Evolutionary conservation across 2,797 vertebrate species (phyloP), one percentile per base, ranked within the genome.

Genomic region (Peromyscus aztecus): DNA sequence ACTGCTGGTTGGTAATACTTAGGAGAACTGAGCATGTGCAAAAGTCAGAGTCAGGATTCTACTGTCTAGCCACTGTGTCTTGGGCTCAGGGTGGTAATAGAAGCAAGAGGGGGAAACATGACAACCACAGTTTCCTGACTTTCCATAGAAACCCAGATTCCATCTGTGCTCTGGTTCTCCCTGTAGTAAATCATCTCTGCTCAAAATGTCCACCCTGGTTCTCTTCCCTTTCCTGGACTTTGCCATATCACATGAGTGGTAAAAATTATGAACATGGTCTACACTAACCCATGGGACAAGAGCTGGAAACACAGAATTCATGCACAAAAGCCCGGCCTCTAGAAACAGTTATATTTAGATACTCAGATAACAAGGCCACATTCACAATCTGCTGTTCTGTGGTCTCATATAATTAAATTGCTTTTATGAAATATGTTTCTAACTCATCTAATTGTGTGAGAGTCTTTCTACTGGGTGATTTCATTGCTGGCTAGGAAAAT

Each of bases 361-460:
- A 55, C 63, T 67, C 89, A 91, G 52, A 24, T 52, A 37, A 78
- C 7, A 34, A 52, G 76, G 46, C 46, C 46, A 49, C 29, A 52
- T 49, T 52, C 29, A 31, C 16, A 19, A 49, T 78, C 46, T 78
- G 29, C 16, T 49, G 29, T 16, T 89, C 89, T 85, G 4, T 91
- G 63, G 82, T 78, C 37, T 89, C 83, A 76, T 49, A 89, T 71
- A 52, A 92, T 87, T 61, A 67, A 63, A 77, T 85, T 80, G 63
- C 40, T 94, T 69, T 96, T 89, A 76, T 76, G 43, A 95, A 86
- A 87, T 90, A 14, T 83, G 5, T 76, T 91, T 87, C 78, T 87
- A 95, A 71, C 82, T 85, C 84, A 95, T 63, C 78, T 77, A 85
- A 94, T 95, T 88, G 23, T 84, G 88, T 88, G 63, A 34, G 23